Base-by-base conservation (phyloP, 2,888 invertebrate species). In the Gymnosoma rotundatum region DNA sequence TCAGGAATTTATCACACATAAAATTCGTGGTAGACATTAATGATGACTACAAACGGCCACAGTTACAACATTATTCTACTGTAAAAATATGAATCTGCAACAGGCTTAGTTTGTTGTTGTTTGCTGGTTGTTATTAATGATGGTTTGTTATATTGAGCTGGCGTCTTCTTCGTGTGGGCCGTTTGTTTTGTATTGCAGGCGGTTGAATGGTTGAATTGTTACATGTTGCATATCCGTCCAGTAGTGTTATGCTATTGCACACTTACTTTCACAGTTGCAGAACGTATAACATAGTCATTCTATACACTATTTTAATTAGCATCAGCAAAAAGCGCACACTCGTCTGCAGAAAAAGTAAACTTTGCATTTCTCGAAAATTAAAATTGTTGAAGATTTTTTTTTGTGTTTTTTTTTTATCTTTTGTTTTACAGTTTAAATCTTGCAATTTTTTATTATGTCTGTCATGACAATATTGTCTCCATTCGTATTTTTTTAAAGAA, bases 161-260 rank as follows among this genome's bases (percentile, higher is more conserved):
- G 81, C 81, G 75, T 82, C 76, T 73, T 81, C 84, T 81, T 84
- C 81, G 84, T 84, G 84, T 84, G 84, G 84, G 84, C 84, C 81
- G 84, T 73, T 78, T 70, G 20, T 75, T 74, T 50, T 76, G 32
- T 70, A 8, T 67, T 80, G 18, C 67, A 21, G 42, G 42, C 42
- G 36, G 48, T 73, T 69, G 25, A 72, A 67, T 78, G 48, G 38
- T 64, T 78, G 54, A 72, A 78, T 78, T 83, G 78, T 52, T 74
- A 67, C 74, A 80, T 72, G 69, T 63, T 73, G 56, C 74, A 78
- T 58, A 76, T 83, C 69, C 80, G 61, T 78, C 67, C 73, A 78
- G 61, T 42, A 52, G 32, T 70, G 66, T 75, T 60, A 25, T 25
- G 25, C 4, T 25, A 25, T 69, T 75, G 52, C 74, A 79, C 78